These are phyloP conservation scores for Andrena marginata DNA, from an alignment of 2,888 invertebrate genomes.

Conservation along the genomic window DNA sequence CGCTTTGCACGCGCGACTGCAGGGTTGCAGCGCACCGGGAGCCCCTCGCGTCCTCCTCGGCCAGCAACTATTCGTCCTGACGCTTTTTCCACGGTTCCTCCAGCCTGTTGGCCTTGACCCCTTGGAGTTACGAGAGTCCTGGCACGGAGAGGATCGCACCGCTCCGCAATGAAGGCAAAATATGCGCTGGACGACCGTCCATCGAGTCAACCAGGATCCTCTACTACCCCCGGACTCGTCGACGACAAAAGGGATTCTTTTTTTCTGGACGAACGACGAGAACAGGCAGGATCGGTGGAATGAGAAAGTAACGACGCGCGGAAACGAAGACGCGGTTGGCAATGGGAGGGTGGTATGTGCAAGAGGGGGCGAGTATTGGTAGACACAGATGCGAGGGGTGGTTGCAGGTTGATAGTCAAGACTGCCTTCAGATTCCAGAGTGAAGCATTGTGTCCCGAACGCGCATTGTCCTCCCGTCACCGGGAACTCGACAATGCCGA, in stretches of 20 bases:
- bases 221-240: conserved; percentile 1
- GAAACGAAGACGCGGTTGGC: conserved; percentile 33
- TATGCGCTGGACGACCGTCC: background rate
- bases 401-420: conserved; percentile 75
- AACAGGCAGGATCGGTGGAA: conserved; percentile 51
- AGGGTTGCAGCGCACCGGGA: background rate
- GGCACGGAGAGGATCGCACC: background rate
- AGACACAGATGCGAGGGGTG: conserved; percentile 61
- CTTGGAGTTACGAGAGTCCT: background rate
- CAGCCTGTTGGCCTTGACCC: conserved; percentile 35
- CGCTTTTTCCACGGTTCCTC: background rate
- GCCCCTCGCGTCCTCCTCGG: background rate
- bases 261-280: conserved; percentile 17
- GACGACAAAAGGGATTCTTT: conserved; percentile 17
- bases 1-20: conserved; percentile 38
- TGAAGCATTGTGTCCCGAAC: conserved; percentile 81
- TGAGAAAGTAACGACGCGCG: conserved; percentile 68
- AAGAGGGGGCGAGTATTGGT: conserved; percentile 66
- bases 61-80: background rate
- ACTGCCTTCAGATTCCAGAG: conserved; percentile 78
- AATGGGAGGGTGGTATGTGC: conserved; percentile 62
- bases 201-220: background rate
- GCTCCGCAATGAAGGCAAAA: background rate
- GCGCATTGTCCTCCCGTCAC: conserved; percentile 82
- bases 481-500: conserved; percentile 80